These are phyloP conservation scores for Helogale parvula DNA, from an alignment of 2,113 vertebrate genomes.

Conservation along the genomic window DNA sequence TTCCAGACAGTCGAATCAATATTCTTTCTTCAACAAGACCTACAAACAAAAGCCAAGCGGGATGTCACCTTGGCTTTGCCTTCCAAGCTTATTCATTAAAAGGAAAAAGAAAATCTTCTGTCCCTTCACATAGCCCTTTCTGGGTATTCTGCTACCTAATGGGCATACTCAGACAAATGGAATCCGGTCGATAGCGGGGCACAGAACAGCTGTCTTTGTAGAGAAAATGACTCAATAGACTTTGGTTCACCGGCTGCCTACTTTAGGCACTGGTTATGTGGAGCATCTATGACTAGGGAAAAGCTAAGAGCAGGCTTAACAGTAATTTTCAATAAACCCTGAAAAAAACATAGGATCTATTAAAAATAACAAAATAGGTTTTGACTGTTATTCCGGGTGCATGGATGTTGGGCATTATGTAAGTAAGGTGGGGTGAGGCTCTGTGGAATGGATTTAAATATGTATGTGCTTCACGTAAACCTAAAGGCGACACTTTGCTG, in stretches of 20 bases:
- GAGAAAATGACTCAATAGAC: conserved; percentile 59
- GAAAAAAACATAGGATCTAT: conserved; percentile 29
- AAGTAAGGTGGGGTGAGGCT: neutral
- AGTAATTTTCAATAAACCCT: conserved; percentile 47
- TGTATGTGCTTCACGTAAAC: too few relatives aligned
- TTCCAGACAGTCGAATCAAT: conserved; percentile 61
- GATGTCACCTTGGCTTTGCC: conserved; percentile 57
- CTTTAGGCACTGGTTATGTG: neutral
- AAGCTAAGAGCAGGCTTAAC: conserved; percentile 43
- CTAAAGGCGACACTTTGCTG: too few relatives aligned
- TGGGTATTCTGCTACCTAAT: conserved; percentile 36
- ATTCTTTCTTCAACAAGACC: conserved; percentile 50
- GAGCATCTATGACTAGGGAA: conserved; percentile 37
- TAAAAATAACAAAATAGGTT: conserved; percentile 44
- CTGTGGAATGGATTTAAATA: neutral
- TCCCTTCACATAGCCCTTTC: conserved; percentile 46
- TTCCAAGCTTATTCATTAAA: conserved; percentile 62
- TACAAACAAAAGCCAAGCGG: conserved; percentile 42
- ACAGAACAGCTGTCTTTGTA: neutral
- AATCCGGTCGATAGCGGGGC: neutral
- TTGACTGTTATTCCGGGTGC: neutral
- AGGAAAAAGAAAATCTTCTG: conserved; percentile 45
- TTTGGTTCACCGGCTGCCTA: conserved; percentile 32
- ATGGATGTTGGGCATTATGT: neutral
- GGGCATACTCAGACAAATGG: conserved; percentile 54